These are phyloP conservation scores for Neria commutata DNA, from an alignment of 2,888 invertebrate genomes.

Conservation along the genomic window DNA sequence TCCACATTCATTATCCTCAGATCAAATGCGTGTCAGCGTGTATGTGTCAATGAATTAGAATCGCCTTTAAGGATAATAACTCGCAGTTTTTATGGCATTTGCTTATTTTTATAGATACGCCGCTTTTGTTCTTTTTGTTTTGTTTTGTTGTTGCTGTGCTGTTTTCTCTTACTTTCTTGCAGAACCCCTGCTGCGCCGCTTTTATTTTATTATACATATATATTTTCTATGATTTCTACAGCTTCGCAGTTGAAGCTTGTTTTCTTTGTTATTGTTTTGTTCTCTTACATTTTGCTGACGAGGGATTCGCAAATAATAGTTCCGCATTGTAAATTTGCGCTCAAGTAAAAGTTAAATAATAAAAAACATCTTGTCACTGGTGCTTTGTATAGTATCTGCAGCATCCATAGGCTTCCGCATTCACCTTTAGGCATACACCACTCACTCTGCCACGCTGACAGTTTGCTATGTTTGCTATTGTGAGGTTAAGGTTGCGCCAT, in stretches of 20 bases:
- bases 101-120: conserved; percentile 6
- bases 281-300: not conserved
- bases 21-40: conserved; percentile 52
- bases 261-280: conserved; percentile 17
- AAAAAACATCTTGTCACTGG: not conserved
- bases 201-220: too few relatives aligned
- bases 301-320: not conserved
- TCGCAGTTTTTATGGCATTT: conserved; percentile 32
- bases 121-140: conserved; percentile 15
- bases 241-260: not conserved
- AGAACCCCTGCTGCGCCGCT: not conserved
- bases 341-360: not conserved
- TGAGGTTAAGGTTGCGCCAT: too few relatives aligned
- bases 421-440: too few relatives aligned
- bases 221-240: too few relatives aligned
- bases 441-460: too few relatives aligned
- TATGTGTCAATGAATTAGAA: conserved; percentile 49
- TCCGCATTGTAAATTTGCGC: not conserved
- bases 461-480: too few relatives aligned
- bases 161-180: not conserved
- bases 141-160: conserved; percentile 10
- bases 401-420: too few relatives aligned
- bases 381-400: too few relatives aligned
- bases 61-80: conserved; percentile 35
- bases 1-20: conserved; percentile 41